Evolutionary conservation across 2,888 invertebrate genomes (phyloP).

Genomic region (Smittia aterrima): DNA sequence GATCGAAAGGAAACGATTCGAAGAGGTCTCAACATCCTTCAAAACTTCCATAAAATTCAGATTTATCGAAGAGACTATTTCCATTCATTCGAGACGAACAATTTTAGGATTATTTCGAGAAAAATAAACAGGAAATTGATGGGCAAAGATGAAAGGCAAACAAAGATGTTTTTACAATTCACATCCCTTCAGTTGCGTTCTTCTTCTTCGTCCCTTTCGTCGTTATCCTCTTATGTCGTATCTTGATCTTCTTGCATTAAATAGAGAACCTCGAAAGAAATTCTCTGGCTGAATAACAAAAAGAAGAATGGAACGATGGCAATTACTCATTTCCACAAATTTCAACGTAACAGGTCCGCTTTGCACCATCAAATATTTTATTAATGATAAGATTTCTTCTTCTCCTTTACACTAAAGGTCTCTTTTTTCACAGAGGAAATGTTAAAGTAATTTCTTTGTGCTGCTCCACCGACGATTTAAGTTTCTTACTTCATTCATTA

Average conservation of each 20-base stretch:
- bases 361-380: conserved; percentile 1
- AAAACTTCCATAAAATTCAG: not conserved
- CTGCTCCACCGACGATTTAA: too few species aligned
- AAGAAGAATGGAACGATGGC: not conserved
- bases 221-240: conserved; percentile 21
- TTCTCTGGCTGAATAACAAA: not conserved
- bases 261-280: not conserved
- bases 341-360: not conserved
- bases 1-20: not conserved
- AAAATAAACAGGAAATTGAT: conserved; percentile 40
- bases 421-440: too few species aligned
- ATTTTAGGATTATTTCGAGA: not conserved
- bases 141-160: conserved; percentile 4
- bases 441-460: not conserved
- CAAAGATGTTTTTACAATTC: conserved; percentile 33
- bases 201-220: conserved; percentile 4
- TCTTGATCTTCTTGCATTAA: not conserved
- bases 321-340: conserved; percentile 1
- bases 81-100: not conserved
- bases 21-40: not conserved
- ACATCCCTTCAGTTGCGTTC: not conserved
- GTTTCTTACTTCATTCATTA: not conserved
- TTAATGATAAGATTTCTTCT: conserved; percentile 1
- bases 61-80: not conserved
- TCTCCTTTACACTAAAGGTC: not conserved